Conservation (phyloP, 2,888 invertebrate genomes). For the Archips crataeganus region DNA sequence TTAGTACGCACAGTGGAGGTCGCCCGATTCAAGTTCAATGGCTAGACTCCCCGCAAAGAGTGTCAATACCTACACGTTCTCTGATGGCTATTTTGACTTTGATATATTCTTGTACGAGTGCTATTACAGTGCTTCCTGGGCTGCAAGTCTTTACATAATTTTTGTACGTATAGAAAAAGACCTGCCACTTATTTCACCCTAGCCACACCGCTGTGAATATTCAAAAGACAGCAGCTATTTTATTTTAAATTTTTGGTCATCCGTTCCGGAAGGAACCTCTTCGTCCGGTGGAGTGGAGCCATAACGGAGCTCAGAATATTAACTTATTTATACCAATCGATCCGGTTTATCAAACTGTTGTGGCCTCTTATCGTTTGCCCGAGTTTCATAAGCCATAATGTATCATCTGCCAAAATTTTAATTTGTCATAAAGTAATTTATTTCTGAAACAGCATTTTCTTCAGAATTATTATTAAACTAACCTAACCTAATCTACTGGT, state of each 20-base stretch:
- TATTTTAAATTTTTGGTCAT: neutral
- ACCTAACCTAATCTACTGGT: too few species aligned
- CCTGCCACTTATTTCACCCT: too few species aligned
- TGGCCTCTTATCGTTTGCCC: neutral
- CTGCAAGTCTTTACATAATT: neutral
- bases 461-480: too few species aligned
- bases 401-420: too few species aligned
- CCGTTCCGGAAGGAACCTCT: conserved; percentile 43
- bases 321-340: conserved; percentile 53
- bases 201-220: neutral
- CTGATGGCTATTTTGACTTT: conserved; percentile 9
- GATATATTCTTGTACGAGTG: neutral
- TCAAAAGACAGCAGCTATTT: neutral
- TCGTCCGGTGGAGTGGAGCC: conserved; percentile 45
- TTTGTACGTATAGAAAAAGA: too few species aligned
- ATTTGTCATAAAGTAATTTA: too few species aligned
- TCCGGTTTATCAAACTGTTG: conserved; percentile 51
- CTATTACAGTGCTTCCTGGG: neutral
- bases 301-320: conserved; percentile 49
- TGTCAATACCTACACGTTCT: neutral
- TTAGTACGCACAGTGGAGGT: conserved; percentile 73
- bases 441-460: too few species aligned
- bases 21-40: conserved; percentile 75
- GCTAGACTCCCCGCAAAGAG: conserved; percentile 74
- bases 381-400: too few species aligned